Evolutionary conservation across 2,113 vertebrate genomes (phyloP), one percentile per base, ranked within the genome.

Genomic region (Balaenoptera acutorostrata): DNA sequence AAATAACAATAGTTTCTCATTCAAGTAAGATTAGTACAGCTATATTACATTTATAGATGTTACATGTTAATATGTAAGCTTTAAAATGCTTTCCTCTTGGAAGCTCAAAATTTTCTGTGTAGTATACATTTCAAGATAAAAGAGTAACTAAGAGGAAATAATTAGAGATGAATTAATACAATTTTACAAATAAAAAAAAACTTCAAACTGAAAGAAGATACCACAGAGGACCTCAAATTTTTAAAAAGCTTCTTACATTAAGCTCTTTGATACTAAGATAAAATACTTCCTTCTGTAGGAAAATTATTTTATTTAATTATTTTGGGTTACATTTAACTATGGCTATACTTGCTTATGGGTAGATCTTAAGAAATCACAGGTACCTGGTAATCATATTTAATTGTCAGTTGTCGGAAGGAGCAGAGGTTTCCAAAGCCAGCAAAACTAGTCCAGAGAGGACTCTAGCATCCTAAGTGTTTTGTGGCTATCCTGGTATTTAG

Each of bases 241-340:
- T 77, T 39, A 64, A 55, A 83, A 78, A 72, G 55, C 57, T 96
- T 88, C 55, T 44, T 80, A 92, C 44, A 33, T 55, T 93, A 64
- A 64, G 44, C 12, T 85, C 90, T 88, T 57, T 92, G 75, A 85
- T 52, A 88, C 59, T 80, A 72, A 85, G 46, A 95, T 41, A 27
- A 89, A 78, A 91, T 78, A 77, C 49, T 83, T 83, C 29, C 33
- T 93, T 68, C 82, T 77, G n/a, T 5, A 5, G 71, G 55, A 74
- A 94, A 89, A 46, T 36, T n/a, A 83, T 77, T 83, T 84, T 80
- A 85, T 52, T 96, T 77, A 63, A 96, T 89, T 78, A 94, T 77
- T 88, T 66, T 77, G 52, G n/a, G 31, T 89, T 61, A n/a, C 18
- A 84, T 52, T 88, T 96, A 88, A 88, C 88, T 81, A 88, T 78